A percentile compares a stretch with the other conserved stretches of the same genome.
phyloP scores from a whole-genome alignment of 2,797 vertebrate species.

The Sphenopsis melanotis region DNA sequence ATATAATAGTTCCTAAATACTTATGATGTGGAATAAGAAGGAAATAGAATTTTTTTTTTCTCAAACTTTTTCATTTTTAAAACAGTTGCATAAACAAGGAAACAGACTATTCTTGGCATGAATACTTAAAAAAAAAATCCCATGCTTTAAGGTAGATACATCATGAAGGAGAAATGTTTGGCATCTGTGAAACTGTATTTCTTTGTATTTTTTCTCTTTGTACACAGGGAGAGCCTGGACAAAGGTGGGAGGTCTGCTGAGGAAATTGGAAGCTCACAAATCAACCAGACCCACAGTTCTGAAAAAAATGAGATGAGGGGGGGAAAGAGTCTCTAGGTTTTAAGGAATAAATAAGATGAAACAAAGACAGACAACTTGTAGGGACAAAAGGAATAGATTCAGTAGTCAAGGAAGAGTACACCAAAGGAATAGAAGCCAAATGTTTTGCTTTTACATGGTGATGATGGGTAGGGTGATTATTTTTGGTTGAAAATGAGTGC shows the following conservation, averaged over 20 bases:
- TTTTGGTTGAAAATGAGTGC: background rate
- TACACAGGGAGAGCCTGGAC: background rate
- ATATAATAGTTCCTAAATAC: background rate
- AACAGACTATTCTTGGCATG: background rate
- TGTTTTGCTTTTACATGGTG: background rate
- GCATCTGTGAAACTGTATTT: background rate
- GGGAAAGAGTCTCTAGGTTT: background rate
- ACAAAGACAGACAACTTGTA: background rate
- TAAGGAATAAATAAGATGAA: background rate
- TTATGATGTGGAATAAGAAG: background rate
- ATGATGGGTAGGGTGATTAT: background rate
- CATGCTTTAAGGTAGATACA: background rate
- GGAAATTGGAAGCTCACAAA: background rate
- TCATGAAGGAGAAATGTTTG: background rate
- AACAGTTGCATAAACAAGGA: conserved; percentile 4
- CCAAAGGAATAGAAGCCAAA: background rate
- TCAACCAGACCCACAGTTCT: background rate
- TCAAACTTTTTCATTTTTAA: background rate
- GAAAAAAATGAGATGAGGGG: background rate
- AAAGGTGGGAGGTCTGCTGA: background rate
- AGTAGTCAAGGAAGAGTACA: background rate
- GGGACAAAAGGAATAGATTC: background rate
- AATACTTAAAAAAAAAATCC: background rate
- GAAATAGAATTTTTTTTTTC: background rate
- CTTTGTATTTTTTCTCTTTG: background rate